Evolutionary conservation across 2,797 vertebrate species (phyloP).

Genomic region (Esox masquinongy): DNA sequence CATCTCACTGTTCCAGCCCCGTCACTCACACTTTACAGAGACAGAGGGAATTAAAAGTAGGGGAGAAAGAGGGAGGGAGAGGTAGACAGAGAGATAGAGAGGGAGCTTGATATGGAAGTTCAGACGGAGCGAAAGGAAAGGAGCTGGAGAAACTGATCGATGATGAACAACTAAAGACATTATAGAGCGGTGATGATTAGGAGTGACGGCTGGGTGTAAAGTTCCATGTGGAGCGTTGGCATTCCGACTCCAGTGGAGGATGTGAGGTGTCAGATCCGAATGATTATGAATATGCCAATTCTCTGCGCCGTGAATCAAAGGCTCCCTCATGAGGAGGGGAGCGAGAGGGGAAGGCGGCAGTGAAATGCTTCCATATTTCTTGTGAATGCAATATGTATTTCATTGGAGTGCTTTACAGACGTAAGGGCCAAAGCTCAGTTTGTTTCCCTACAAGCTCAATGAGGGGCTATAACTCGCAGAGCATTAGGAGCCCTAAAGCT

Average conservation of each 20-base stretch:
- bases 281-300: conserved; percentile 73
- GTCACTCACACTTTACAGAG: conserved; percentile 50
- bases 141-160: conserved; percentile 60
- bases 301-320: conserved; percentile 66
- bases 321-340: conserved; percentile 31
- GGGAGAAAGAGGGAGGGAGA: neutral
- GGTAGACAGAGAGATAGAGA: neutral
- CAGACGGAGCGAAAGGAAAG: conserved; percentile 7
- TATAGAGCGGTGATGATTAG: conserved; percentile 78
- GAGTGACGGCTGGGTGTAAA: conserved; percentile 79
- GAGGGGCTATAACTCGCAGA: conserved; percentile 61
- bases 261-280: conserved; percentile 73
- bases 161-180: conserved; percentile 68
- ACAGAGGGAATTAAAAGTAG: neutral
- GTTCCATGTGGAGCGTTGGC: conserved; percentile 80
- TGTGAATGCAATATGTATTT: conserved; percentile 59
- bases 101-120: too few relatives aligned
- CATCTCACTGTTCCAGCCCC: conserved; percentile 68
- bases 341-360: conserved; percentile 33
- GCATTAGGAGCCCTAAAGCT: conserved; percentile 64
- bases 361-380: conserved; percentile 69
- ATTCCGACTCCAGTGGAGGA: conserved; percentile 68
- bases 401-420: conserved; percentile 55
- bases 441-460: conserved; percentile 56
- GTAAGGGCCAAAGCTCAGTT: conserved; percentile 56